Evolutionary conservation across 1,140 invertebrate species (phyloP).

Genomic region (Protaetia brevitarsis): DNA sequence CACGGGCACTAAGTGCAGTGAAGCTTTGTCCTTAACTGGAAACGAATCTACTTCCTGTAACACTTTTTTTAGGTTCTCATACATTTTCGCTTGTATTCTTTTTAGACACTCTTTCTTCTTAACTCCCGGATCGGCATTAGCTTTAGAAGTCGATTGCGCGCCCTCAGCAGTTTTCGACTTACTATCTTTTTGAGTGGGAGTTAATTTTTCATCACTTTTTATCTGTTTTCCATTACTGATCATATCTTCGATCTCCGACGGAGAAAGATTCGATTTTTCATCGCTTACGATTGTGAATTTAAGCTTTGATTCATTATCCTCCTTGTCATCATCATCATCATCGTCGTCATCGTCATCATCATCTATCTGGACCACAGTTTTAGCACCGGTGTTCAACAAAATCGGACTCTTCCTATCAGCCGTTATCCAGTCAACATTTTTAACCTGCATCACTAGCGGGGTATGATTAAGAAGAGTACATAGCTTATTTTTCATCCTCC

Average conservation of each 20-base stretch:
- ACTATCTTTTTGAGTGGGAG: not conserved
- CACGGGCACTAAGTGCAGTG: not conserved
- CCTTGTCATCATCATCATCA: not conserved
- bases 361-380: not conserved
- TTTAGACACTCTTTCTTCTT: not conserved
- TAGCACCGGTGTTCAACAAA: not conserved
- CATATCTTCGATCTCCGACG: not conserved
- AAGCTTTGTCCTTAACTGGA: not conserved
- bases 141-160: not conserved
- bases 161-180: not conserved
- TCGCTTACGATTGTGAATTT: not conserved
- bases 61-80: constrained; percentile 1
- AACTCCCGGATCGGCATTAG: not conserved
- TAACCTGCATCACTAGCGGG: constrained; percentile 11
- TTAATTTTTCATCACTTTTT: not conserved
- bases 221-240: not conserved
- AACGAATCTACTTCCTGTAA: not conserved
- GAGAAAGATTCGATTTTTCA: not conserved
- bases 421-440: not conserved
- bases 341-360: not conserved
- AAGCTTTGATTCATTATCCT: not conserved
- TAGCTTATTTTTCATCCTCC: not conserved
- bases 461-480: constrained; percentile 8
- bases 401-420: not conserved
- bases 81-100: not conserved